Evolutionary conservation across 2,888 invertebrate genomes (phyloP).

Genomic region (Ormyrus nitidulus): DNA sequence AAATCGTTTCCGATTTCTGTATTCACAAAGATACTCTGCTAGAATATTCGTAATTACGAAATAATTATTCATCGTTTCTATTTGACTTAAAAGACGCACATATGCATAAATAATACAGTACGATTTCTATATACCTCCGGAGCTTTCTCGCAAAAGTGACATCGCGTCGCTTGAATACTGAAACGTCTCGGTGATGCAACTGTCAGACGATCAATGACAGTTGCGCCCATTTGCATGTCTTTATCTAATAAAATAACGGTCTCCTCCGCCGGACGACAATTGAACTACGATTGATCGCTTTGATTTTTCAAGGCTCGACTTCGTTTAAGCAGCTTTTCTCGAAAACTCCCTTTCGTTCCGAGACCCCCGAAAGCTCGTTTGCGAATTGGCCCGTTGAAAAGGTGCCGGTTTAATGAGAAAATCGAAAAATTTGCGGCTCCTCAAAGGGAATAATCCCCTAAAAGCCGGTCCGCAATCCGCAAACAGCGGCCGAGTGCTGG

Average conservation of each 20-base stretch:
- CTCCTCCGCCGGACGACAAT: background rate
- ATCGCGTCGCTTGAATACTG: background rate
- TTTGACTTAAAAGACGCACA: background rate
- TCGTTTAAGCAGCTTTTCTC: background rate
- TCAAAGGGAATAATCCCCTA: conserved; percentile 10
- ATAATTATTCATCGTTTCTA: background rate
- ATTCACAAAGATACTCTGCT: no score
- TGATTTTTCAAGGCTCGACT: conserved; percentile 6
- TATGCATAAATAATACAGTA: background rate
- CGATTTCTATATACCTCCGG: background rate
- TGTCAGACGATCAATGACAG: conserved; percentile 9
- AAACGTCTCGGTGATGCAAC: background rate
- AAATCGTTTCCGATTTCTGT: no score
- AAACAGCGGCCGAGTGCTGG: no score
- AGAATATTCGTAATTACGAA: background rate
- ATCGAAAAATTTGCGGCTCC: background rate
- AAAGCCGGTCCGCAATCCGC: background rate
- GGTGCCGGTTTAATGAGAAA: background rate
- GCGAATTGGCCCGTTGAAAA: background rate
- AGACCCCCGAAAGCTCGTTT: background rate
- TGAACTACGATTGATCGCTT: conserved; percentile 34
- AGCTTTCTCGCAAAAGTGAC: background rate
- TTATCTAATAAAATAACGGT: conserved; percentile 20
- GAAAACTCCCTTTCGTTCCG: background rate
- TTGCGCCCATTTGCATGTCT: conserved; percentile 24